Percentiles rank a stretch among this genome's conserved stretches.
Evolutionary conservation across 2,888 invertebrate genomes (phyloP).

Genomic region (Amphipyra tragopoginis): DNA sequence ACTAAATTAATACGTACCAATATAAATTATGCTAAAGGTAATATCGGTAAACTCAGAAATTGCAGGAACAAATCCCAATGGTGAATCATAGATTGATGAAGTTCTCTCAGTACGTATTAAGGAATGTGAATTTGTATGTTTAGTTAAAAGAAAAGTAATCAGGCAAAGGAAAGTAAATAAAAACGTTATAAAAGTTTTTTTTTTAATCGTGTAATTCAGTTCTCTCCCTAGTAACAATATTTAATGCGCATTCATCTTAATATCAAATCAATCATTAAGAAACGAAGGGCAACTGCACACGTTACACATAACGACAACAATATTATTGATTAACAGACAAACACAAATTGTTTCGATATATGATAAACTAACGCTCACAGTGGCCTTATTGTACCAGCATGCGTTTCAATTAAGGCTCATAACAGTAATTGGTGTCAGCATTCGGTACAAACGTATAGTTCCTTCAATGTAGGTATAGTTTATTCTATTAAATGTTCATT

Average conservation of each 20-base stretch:
- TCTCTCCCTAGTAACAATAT: slow-evolving; percentile 3
- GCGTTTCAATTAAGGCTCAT: slow-evolving; percentile 86
- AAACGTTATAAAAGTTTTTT: not conserved
- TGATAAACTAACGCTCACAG: slow-evolving; percentile 55
- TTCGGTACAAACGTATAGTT: slow-evolving; percentile 46
- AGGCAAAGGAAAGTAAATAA: too few relatives aligned
- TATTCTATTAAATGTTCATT: slow-evolving; percentile 53
- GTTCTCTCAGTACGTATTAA: not conserved
- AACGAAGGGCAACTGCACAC: slow-evolving; percentile 47
- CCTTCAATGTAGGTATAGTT: slow-evolving; percentile 42
- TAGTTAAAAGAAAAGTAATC: too few relatives aligned
- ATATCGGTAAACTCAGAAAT: not conserved
- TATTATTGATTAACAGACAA: slow-evolving; percentile 63
- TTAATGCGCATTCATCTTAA: slow-evolving; percentile 31
- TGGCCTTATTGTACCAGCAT: slow-evolving; percentile 71
- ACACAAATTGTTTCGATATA: slow-evolving; percentile 65
- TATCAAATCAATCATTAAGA: slow-evolving; percentile 42
- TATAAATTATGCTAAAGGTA: not conserved
- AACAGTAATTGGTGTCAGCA: slow-evolving; percentile 79
- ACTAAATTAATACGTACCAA: not conserved
- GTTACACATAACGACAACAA: slow-evolving; percentile 51
- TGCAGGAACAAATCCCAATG: not conserved
- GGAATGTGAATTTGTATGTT: too few relatives aligned
- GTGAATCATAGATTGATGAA: not conserved
- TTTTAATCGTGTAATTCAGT: not conserved